Evolutionary conservation across 2,888 invertebrate species (phyloP).

Genomic region (Trilocha varians): DNA sequence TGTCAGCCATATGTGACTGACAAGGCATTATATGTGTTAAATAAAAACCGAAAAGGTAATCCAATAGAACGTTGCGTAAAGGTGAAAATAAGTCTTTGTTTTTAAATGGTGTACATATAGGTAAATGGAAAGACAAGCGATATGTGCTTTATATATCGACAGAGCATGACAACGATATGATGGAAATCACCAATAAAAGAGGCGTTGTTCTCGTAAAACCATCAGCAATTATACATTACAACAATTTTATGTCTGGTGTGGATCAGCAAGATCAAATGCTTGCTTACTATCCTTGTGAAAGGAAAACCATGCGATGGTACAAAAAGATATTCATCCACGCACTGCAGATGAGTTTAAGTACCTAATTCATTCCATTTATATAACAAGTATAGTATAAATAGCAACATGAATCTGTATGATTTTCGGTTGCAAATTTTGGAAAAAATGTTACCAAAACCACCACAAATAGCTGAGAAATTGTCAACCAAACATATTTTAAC

Average conservation of each 20-base stretch:
- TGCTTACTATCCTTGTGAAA: slow-evolving; percentile 9
- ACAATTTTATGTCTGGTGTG: slow-evolving; percentile 16
- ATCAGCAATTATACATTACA: slow-evolving; percentile 15
- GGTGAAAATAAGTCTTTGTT: slow-evolving; percentile 10
- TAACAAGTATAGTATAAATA: not conserved
- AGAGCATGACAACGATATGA: slow-evolving; percentile 5
- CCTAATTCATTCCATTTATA: slow-evolving; percentile 1
- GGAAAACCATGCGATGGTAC: slow-evolving; percentile 14
- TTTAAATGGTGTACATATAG: slow-evolving; percentile 18
- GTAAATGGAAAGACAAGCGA: slow-evolving; percentile 17
- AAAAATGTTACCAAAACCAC: slow-evolving; percentile 2
- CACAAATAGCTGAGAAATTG: slow-evolving; percentile 3
- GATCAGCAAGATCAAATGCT: slow-evolving; percentile 10
- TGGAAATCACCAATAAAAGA: slow-evolving; percentile 6
- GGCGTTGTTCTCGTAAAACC: slow-evolving; percentile 14
- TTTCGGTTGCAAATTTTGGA: slow-evolving; percentile 1
- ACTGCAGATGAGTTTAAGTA: slow-evolving; percentile 15
- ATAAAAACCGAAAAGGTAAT: slow-evolving; percentile 20
- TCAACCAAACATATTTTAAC: slow-evolving; percentile 1
- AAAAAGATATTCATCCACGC: slow-evolving; percentile 16
- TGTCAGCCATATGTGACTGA: slow-evolving; percentile 13
- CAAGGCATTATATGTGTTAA: slow-evolving; percentile 15
- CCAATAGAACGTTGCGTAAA: slow-evolving; percentile 9
- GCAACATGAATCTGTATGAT: slow-evolving; percentile 3
- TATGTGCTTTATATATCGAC: slow-evolving; percentile 8